Conservation (phyloP, 2,113 vertebrate genomes). For the Steatornis caripensis region DNA sequence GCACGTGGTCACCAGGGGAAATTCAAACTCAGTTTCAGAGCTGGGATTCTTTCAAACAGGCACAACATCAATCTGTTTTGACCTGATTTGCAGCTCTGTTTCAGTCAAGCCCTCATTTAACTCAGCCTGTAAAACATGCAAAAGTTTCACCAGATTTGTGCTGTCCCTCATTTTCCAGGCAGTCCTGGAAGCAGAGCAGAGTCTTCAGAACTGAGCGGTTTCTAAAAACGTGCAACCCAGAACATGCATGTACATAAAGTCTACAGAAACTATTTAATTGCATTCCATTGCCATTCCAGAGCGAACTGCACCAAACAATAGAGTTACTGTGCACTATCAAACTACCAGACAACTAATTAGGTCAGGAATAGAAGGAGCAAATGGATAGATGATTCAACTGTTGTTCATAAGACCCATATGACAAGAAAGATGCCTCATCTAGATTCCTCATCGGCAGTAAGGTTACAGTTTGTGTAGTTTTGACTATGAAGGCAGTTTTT, state of each 20-base stretch:
- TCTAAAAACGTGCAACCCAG: neutral
- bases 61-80: slow-evolving; percentile 10
- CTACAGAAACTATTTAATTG: neutral
- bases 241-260: neutral
- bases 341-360: slow-evolving; percentile 30
- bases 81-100: slow-evolving; percentile 22
- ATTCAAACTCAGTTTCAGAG: neutral
- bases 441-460: neutral
- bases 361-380: slow-evolving; percentile 11
- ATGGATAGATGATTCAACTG: slow-evolving; percentile 29
- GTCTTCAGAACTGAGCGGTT: neutral
- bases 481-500: neutral
- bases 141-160: neutral
- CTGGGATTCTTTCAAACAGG: neutral
- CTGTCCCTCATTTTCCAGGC: neutral
- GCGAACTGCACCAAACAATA: neutral
- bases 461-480: neutral
- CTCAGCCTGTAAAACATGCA: neutral
- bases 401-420: slow-evolving; percentile 13
- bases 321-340: slow-evolving; percentile 41
- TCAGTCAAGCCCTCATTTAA: slow-evolving; percentile 32
- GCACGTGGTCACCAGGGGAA: neutral
- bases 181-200: neutral
- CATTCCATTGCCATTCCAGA: neutral
- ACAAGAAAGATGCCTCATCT: slow-evolving; percentile 31